Conservation (phyloP, 1,140 invertebrate genomes). For the Geopemphigus sp. region DNA sequence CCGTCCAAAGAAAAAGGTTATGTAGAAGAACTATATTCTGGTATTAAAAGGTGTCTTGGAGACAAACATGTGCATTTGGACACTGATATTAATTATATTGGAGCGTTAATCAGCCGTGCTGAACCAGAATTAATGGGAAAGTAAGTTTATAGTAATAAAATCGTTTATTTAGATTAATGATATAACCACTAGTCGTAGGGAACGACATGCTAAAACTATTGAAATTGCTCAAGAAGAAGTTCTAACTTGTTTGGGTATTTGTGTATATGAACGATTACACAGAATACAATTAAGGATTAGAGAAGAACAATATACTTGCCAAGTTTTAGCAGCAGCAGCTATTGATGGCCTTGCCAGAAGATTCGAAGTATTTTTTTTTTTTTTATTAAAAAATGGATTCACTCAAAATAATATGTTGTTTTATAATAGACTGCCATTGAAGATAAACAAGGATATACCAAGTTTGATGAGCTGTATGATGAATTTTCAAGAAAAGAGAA, state of each 20-base stretch:
- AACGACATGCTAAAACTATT: constrained; percentile 89
- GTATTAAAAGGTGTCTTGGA: constrained; percentile 78
- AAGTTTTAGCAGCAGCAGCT: constrained; percentile 83
- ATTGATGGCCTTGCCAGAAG: constrained; percentile 81
- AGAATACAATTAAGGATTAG: constrained; percentile 78
- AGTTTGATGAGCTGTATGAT: constrained; percentile 77
- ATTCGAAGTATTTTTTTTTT: constrained; percentile 64
- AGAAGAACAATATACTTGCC: constrained; percentile 87
- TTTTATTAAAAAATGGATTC: constrained; percentile 5
- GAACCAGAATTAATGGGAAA: constrained; percentile 85
- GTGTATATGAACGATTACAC: constrained; percentile 83
- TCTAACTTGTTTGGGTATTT: constrained; percentile 86
- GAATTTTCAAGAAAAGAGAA: constrained; percentile 80
- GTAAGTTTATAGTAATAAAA: constrained; percentile 55
- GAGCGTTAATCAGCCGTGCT: constrained; percentile 78
- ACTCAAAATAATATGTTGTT: not conserved
- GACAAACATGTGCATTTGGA: constrained; percentile 85
- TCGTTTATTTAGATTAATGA: not conserved
- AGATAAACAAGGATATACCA: constrained; percentile 81
- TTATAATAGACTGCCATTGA: constrained; percentile 78
- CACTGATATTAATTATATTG: constrained; percentile 82
- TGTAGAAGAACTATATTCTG: constrained; percentile 78
- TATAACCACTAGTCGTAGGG: constrained; percentile 63
- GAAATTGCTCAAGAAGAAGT: constrained; percentile 96
- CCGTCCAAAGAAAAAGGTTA: constrained; percentile 84